Percentiles rank a stretch among this genome's conserved stretches.
These are phyloP conservation scores for Drosophila simulans DNA, from an alignment of 1,140 invertebrate species.

Conservation along the genomic window DNA sequence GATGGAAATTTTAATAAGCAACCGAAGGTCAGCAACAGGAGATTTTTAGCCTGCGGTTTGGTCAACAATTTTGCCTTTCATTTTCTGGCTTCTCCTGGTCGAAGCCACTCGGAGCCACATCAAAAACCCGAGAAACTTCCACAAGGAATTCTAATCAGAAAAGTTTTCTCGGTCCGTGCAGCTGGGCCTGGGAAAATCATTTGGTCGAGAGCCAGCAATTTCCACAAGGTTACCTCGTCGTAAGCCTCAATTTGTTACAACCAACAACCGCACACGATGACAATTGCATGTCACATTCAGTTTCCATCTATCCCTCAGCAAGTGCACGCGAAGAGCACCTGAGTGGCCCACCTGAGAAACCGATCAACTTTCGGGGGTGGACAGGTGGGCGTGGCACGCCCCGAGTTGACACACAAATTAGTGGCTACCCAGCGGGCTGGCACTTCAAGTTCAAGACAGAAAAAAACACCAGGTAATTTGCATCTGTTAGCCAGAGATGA, in stretches of 20 bases:
- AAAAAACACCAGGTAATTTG: slow-evolving; percentile 35
- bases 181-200: slow-evolving; percentile 64
- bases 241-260: slow-evolving; percentile 69
- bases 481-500: slow-evolving; percentile 34
- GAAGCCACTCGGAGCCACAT: slow-evolving; percentile 15
- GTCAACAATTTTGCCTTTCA: slow-evolving; percentile 62
- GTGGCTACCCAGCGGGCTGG: slow-evolving; percentile 46
- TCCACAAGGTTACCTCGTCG: slow-evolving; percentile 48
- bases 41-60: slow-evolving; percentile 58
- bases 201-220: slow-evolving; percentile 45
- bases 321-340: slow-evolving; percentile 56
- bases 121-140: slow-evolving; percentile 30
- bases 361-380: slow-evolving; percentile 22
- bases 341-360: slow-evolving; percentile 29
- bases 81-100: slow-evolving; percentile 35
- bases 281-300: slow-evolving; percentile 72
- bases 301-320: slow-evolving; percentile 31
- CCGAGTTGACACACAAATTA: slow-evolving; percentile 74
- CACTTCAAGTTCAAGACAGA: slow-evolving; percentile 69
- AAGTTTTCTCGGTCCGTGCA: slow-evolving; percentile 29
- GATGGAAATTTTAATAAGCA: slow-evolving; percentile 79
- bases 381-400: slow-evolving; percentile 21
- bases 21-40: slow-evolving; percentile 77
- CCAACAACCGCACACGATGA: slow-evolving; percentile 66
- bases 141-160: slow-evolving; percentile 47